Percentiles rank a stretch among this genome's conserved stretches.
phyloP scores from a whole-genome alignment of 1,140 invertebrate genomes.

The Prorops nasuta region DNA sequence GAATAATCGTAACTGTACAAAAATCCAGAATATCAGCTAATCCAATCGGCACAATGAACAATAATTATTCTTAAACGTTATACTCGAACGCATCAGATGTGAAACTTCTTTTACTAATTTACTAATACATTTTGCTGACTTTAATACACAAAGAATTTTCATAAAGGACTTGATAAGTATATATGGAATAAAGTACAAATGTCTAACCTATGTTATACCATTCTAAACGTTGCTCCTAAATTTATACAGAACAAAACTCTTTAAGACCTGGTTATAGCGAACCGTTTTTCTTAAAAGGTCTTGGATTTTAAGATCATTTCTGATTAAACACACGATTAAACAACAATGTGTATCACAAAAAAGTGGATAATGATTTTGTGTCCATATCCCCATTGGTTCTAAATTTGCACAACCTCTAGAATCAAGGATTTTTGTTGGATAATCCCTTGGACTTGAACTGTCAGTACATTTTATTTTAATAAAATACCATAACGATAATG shows the following conservation, averaged over 20 bases:
- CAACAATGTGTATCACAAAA: conserved; percentile 20
- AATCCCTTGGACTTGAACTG: conserved; percentile 10
- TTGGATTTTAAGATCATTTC: neutral
- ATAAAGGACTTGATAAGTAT: too few species aligned
- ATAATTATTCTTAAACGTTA: too few species aligned
- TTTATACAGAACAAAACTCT: neutral
- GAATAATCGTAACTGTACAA: conserved; percentile 39
- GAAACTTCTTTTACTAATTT: too few species aligned
- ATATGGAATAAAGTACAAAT: neutral
- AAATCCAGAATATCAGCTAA: conserved; percentile 33
- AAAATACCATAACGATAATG: conserved; percentile 31
- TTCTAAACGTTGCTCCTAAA: neutral
- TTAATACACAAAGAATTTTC: too few species aligned
- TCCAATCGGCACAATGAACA: conserved; percentile 7
- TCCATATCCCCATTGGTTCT: neutral
- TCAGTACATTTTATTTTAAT: conserved; percentile 21
- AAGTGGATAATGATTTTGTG: conserved; percentile 13
- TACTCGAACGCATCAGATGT: too few species aligned
- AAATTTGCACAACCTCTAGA: conserved; percentile 16
- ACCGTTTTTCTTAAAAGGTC: conserved; percentile 13
- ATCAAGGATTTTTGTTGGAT: neutral
- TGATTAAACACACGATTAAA: conserved; percentile 20
- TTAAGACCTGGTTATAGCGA: neutral
- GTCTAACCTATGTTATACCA: neutral
- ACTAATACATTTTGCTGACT: too few species aligned